Conservation (phyloP, 2,888 invertebrate genomes). For the Gastrophysa polygoni region DNA sequence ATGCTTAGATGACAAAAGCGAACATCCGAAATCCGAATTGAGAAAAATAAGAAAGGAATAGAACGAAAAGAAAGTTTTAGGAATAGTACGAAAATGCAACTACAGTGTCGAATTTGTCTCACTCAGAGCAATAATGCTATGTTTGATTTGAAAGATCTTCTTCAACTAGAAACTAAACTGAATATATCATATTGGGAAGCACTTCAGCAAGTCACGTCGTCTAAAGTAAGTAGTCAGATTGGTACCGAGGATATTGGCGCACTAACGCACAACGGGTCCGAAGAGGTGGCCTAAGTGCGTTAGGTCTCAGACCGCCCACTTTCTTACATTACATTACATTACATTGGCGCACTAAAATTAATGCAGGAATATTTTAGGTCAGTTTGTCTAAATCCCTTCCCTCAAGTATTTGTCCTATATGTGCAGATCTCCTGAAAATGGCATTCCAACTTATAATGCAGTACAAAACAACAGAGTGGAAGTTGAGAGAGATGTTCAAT, state of each 20-base stretch:
- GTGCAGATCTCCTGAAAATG: slow-evolving; percentile 32
- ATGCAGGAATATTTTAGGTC: slow-evolving; percentile 21
- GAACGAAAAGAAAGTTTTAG: not conserved
- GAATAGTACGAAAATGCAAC: slow-evolving; percentile 13
- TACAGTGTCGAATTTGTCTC: slow-evolving; percentile 32
- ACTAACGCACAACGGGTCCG: no score
- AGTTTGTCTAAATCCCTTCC: slow-evolving; percentile 22
- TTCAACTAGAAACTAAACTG: slow-evolving; percentile 13
- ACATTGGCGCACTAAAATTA: no score
- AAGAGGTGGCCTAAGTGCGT: no score
- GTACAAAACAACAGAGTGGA: slow-evolving; percentile 23
- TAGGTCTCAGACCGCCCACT: no score
- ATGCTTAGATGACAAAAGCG: no score
- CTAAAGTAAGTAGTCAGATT: slow-evolving; percentile 18
- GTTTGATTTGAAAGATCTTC: slow-evolving; percentile 25
- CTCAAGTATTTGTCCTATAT: slow-evolving; percentile 30
- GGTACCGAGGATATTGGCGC: not conserved
- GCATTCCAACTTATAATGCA: slow-evolving; percentile 24
- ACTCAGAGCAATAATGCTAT: slow-evolving; percentile 28
- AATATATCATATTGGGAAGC: slow-evolving; percentile 24
- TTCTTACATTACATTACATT: no score
- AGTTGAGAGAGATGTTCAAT: slow-evolving; percentile 19
- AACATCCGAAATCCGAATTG: no score
- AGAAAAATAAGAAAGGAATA: no score
- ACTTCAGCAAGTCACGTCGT: slow-evolving; percentile 25